Evolutionary conservation across 2,113 vertebrate species (phyloP).

Genomic region (Dunckerocampus dactyliophorus): DNA sequence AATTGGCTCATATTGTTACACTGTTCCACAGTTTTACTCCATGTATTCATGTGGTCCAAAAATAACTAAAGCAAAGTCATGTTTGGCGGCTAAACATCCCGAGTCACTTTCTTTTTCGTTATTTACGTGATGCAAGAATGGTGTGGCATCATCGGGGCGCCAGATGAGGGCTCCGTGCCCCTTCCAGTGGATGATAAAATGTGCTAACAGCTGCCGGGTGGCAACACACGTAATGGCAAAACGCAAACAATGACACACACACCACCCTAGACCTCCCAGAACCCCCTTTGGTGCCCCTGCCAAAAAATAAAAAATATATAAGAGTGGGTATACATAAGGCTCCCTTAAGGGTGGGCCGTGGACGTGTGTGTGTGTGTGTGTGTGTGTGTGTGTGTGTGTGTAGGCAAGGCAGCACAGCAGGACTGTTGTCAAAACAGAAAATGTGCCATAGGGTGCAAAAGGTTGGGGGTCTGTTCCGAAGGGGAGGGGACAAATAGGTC

Average conservation of each 20-base stretch:
- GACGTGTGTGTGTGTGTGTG: conserved; percentile 22
- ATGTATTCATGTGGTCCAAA: no score
- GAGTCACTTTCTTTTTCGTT: no score
- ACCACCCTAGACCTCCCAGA: conserved; percentile 29
- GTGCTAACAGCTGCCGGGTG: conserved; percentile 65
- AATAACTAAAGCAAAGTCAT: no score
- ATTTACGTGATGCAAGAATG: background rate
- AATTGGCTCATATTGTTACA: no score
- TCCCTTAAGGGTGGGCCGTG: conserved; percentile 52
- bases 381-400: conserved; percentile 31
- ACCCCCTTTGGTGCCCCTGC: conserved; percentile 38
- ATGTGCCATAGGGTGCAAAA: conserved; percentile 46
- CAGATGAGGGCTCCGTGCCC: conserved; percentile 29
- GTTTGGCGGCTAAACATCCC: no score
- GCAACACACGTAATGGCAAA: conserved; percentile 54
- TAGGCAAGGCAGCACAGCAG: conserved; percentile 48
- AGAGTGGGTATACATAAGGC: conserved; percentile 44
- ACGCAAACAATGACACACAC: conserved; percentile 62
- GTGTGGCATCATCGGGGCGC: conserved; percentile 46
- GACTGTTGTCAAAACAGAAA: conserved; percentile 64
- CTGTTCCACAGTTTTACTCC: no score
- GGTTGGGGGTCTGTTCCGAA: conserved; percentile 45
- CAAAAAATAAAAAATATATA: conserved; percentile 6
- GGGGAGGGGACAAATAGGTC: conserved; percentile 31
- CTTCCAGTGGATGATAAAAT: conserved; percentile 29